These are phyloP conservation scores for Melipona quadrifasciata DNA, from an alignment of 1,140 invertebrate species.

Conservation along the genomic window DNA sequence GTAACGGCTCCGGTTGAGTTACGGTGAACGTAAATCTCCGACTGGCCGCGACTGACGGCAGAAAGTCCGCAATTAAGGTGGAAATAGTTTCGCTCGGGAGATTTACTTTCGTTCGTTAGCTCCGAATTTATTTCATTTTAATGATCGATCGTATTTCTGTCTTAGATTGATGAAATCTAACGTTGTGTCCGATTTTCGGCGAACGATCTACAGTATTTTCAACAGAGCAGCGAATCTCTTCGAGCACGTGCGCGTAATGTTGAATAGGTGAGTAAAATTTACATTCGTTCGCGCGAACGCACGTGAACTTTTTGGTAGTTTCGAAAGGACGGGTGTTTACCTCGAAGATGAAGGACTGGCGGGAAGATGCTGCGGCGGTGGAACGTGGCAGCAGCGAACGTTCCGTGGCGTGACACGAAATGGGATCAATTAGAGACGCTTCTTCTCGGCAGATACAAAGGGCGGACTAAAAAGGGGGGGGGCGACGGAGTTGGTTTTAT, in stretches of 20 bases:
- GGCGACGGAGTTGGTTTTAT: slow-evolving; percentile 49
- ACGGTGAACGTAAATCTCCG: background rate
- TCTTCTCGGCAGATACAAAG: slow-evolving; percentile 58
- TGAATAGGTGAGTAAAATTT: too few species aligned
- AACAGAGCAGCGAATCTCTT: too few species aligned
- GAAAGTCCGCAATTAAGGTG: background rate
- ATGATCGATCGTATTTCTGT: background rate
- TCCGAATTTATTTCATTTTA: background rate
- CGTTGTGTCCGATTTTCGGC: too few species aligned
- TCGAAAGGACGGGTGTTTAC: slow-evolving; percentile 31
- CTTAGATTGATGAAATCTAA: too few species aligned
- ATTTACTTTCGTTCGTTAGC: background rate
- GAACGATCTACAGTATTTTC: too few species aligned
- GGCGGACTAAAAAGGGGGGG: slow-evolving; percentile 34
- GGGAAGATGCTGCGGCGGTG: background rate
- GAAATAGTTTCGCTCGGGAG: background rate
- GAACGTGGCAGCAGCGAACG: slow-evolving; percentile 23
- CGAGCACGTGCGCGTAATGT: too few species aligned
- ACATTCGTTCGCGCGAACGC: background rate
- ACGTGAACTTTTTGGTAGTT: slow-evolving; percentile 7
- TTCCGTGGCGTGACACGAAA: slow-evolving; percentile 50
- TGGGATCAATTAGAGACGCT: slow-evolving; percentile 68
- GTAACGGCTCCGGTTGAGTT: background rate
- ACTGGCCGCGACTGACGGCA: background rate
- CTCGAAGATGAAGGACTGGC: slow-evolving; percentile 9